phyloP scores from a whole-genome alignment of 2,888 invertebrate species.

The Agrochola macilenta region DNA sequence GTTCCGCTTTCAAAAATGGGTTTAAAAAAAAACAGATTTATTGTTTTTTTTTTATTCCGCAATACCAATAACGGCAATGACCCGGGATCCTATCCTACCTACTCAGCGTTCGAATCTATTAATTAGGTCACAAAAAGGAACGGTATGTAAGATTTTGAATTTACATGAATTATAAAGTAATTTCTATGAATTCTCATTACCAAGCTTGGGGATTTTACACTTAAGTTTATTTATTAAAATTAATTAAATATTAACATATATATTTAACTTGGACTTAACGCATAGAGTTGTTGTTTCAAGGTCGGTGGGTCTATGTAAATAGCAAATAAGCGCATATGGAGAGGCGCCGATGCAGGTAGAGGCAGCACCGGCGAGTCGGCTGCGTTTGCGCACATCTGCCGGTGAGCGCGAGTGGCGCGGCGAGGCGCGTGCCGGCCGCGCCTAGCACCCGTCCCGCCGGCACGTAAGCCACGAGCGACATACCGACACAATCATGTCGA shows the following conservation, averaged over 20 bases:
- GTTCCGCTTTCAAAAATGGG: conserved; percentile 81
- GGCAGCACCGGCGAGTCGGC: conserved; percentile 69
- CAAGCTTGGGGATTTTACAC: conserved; percentile 6
- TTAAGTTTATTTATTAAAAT: conserved; percentile 7
- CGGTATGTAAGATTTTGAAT: background rate
- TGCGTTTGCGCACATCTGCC: conserved; percentile 85
- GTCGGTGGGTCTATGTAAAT: conserved; percentile 66
- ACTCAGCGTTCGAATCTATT: conserved; percentile 21
- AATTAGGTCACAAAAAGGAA: conserved; percentile 47
- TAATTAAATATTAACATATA: conserved; percentile 19
- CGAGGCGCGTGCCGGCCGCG: conserved; percentile 66
- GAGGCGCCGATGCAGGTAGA: conserved; percentile 68
- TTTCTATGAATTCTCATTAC: background rate
- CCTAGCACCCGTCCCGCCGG: conserved; percentile 67
- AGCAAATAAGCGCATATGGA: conserved; percentile 64
- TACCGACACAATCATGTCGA: conserved; percentile 45
- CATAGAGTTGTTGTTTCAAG: conserved; percentile 62
- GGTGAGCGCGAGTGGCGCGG: conserved; percentile 75
- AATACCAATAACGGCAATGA: conserved; percentile 12
- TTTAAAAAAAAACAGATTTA: conserved; percentile 48
- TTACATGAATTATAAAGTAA: background rate
- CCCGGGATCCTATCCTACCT: background rate
- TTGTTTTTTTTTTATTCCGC: conserved; percentile 29
- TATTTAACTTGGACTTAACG: conserved; percentile 41
- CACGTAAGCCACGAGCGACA: conserved; percentile 71